A percentile compares a stretch with the other conserved stretches of the same genome.
Evolutionary conservation across 2,113 vertebrate genomes (phyloP).

Genomic region (Psilopogon haemacephalus): DNA sequence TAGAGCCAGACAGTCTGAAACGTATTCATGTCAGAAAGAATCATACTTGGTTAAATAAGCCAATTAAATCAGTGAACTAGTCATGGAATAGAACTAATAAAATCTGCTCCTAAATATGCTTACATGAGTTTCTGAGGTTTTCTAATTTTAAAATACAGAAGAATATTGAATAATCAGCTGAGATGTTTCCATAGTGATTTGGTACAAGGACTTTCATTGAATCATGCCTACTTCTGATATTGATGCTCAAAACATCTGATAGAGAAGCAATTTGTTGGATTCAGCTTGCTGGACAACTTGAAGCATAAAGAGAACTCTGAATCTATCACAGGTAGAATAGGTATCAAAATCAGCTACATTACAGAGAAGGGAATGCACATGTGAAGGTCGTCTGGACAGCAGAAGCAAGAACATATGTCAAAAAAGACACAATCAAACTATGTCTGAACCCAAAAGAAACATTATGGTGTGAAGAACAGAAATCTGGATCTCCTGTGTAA

Average conservation of each 20-base stretch:
- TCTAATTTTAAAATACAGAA: slow-evolving; percentile 14
- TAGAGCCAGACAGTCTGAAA: not conserved
- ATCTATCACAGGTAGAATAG: not conserved
- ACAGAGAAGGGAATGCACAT: not conserved
- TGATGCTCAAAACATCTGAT: not conserved
- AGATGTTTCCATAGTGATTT: slow-evolving; percentile 55
- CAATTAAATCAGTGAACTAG: not conserved
- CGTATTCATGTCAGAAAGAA: not conserved
- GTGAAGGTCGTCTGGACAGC: not conserved
- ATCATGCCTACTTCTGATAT: not conserved
- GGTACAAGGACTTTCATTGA: slow-evolving; percentile 19
- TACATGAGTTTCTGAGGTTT: slow-evolving; percentile 12
- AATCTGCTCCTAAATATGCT: not conserved
- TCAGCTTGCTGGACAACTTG: not conserved
- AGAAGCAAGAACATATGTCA: not conserved
- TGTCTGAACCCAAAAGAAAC: not conserved
- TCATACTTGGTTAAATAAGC: not conserved
- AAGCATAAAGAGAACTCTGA: slow-evolving; percentile 5
- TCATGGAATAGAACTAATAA: not conserved
- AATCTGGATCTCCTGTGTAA: not conserved
- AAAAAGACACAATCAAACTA: not conserved
- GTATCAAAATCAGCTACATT: not conserved
- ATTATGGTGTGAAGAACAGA: not conserved
- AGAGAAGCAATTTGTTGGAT: not conserved
- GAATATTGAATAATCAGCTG: slow-evolving; percentile 15